Conservation (phyloP, 2,113 vertebrate genomes). For the Arizona elegans region DNA sequence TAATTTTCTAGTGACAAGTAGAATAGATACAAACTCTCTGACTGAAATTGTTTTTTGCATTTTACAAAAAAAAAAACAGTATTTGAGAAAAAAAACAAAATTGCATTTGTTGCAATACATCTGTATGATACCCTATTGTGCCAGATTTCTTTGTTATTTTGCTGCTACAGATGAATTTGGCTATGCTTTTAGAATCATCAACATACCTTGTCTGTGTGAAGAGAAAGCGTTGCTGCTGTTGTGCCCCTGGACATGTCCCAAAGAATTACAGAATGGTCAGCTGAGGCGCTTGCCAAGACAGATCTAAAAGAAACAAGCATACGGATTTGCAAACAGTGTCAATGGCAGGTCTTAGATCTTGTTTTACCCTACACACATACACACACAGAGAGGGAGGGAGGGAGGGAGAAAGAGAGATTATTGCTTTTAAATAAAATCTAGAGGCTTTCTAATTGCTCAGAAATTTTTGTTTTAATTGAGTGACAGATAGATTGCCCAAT, state of each 20-base stretch:
- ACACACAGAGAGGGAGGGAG: too few species aligned
- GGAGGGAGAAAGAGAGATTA: not conserved
- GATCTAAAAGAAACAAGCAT: conserved; percentile 69
- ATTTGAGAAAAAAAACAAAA: not conserved
- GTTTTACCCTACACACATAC: not conserved
- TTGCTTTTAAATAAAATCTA: conserved; percentile 1
- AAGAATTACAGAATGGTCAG: conserved; percentile 83
- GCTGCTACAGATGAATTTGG: not conserved
- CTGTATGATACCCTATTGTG: not conserved
- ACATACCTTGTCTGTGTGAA: conserved; percentile 90
- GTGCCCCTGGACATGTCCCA: conserved; percentile 89
- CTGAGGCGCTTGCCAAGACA: conserved; percentile 90
- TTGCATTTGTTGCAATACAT: not conserved
- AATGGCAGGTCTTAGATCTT: not conserved
- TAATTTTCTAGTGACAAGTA: not conserved
- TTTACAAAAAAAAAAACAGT: not conserved
- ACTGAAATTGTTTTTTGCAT: not conserved
- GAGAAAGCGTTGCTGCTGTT: conserved; percentile 78
- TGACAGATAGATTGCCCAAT: not conserved
- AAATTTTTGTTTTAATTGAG: not conserved
- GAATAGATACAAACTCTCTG: not conserved
- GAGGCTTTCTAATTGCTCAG: not conserved
- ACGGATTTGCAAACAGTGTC: not conserved
- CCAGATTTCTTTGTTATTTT: not conserved
- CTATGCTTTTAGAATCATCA: not conserved